These are phyloP conservation scores for Myocastor coypus DNA, from an alignment of 2,113 vertebrate species.

Conservation along the genomic window DNA sequence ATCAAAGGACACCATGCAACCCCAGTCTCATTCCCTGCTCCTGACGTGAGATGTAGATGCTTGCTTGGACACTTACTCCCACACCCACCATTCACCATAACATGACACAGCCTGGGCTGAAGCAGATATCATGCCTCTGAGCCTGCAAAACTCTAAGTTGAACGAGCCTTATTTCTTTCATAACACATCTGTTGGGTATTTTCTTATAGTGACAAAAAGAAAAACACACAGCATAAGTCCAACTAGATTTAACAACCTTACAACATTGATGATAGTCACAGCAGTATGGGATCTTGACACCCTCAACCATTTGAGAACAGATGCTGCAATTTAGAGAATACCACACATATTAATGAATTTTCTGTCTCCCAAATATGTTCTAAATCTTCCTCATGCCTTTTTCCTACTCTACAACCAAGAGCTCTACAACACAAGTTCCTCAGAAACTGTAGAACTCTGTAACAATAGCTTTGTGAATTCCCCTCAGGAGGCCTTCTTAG, in stretches of 20 bases:
- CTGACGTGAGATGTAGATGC: neutral
- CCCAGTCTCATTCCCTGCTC: neutral
- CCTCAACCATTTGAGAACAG: neutral
- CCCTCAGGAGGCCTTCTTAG: neutral
- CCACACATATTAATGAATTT: neutral
- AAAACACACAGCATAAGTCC: neutral
- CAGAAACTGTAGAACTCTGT: neutral
- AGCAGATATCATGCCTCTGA: neutral
- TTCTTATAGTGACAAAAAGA: neutral
- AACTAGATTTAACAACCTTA: neutral
- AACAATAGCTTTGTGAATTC: neutral
- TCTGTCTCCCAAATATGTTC: neutral
- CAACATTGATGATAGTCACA: neutral
- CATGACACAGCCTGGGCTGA: neutral
- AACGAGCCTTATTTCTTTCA: neutral
- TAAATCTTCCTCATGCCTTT: neutral
- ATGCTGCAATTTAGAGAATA: slow-evolving; percentile 2
- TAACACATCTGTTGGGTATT: neutral
- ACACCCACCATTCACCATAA: neutral
- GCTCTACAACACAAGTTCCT: neutral
- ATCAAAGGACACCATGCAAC: neutral
- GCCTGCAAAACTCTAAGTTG: neutral
- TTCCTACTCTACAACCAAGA: neutral
- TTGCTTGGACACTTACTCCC: neutral
- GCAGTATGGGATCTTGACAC: neutral